These are phyloP conservation scores for Antechinus stuartii DNA, from an alignment of 2,113 vertebrate species.

Conservation along the genomic window DNA sequence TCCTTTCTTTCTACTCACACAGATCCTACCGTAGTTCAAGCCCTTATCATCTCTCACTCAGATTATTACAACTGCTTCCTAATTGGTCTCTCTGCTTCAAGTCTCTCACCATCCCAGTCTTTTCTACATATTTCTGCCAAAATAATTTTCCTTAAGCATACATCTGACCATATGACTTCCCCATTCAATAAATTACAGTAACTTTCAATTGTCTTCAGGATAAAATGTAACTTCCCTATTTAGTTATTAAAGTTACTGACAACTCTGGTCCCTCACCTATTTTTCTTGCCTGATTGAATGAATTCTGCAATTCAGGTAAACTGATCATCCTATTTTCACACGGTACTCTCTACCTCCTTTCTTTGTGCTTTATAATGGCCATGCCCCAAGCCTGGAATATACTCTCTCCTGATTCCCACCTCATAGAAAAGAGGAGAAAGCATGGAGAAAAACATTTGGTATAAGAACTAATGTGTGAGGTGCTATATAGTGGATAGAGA, in stretches of 20 bases:
- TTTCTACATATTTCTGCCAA: not conserved
- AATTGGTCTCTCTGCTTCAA: not conserved
- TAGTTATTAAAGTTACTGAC: not conserved
- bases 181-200: not conserved
- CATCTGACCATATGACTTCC: not conserved
- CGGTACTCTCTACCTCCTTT: not conserved
- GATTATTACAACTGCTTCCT: not conserved
- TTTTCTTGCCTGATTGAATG: not conserved
- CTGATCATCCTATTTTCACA: not conserved
- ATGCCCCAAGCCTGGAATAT: not conserved
- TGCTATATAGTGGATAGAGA: too few species aligned
- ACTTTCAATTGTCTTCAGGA: not conserved
- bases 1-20: not conserved
- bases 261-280: not conserved
- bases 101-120: not conserved
- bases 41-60: not conserved
- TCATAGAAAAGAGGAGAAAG: not conserved
- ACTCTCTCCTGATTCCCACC: not conserved
- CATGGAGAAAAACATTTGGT: not conserved
- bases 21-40: not conserved
- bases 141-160: not conserved
- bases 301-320: not conserved
- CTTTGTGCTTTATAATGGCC: not conserved
- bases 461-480: not conserved
- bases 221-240: not conserved